These are phyloP conservation scores for Tholera decimalis DNA, from an alignment of 2,888 invertebrate genomes.

Conservation along the genomic window DNA sequence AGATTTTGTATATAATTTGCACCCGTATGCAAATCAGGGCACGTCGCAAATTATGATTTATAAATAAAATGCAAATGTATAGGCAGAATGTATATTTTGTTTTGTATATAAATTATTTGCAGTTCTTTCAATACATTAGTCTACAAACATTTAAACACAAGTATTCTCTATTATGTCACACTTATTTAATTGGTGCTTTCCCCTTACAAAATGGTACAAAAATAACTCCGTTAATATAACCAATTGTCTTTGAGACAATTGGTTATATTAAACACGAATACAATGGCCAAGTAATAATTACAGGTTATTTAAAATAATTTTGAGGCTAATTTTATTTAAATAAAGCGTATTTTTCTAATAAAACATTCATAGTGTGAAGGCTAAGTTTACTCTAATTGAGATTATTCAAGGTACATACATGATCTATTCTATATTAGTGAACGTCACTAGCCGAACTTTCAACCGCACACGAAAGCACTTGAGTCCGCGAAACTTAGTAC, in stretches of 20 bases:
- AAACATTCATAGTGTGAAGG: slow-evolving; percentile 59
- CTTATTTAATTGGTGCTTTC: slow-evolving; percentile 84
- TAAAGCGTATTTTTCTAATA: slow-evolving; percentile 55
- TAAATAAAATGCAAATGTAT: slow-evolving; percentile 74
- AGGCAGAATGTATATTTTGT: slow-evolving; percentile 88
- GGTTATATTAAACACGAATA: slow-evolving; percentile 56
- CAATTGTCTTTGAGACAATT: slow-evolving; percentile 70
- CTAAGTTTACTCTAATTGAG: slow-evolving; percentile 81
- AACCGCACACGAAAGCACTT: slow-evolving; percentile 60
- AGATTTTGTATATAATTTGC: neutral
- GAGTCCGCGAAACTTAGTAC: slow-evolving; percentile 23
- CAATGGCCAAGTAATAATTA: slow-evolving; percentile 62
- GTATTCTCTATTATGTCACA: slow-evolving; percentile 87
- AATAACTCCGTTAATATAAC: slow-evolving; percentile 79
- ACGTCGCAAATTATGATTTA: neutral
- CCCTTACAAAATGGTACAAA: slow-evolving; percentile 82
- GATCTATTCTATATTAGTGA: slow-evolving; percentile 77
- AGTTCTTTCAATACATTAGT: slow-evolving; percentile 87
- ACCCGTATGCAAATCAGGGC: neutral
- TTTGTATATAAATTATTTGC: slow-evolving; percentile 89
- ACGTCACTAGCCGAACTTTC: slow-evolving; percentile 79
- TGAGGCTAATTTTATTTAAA: slow-evolving; percentile 66
- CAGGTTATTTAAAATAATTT: slow-evolving; percentile 62
- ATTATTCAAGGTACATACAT: slow-evolving; percentile 86
- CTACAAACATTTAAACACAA: slow-evolving; percentile 80